phyloP scores from a whole-genome alignment of 2,888 invertebrate genomes.

The Ichneumon xanthorius region DNA sequence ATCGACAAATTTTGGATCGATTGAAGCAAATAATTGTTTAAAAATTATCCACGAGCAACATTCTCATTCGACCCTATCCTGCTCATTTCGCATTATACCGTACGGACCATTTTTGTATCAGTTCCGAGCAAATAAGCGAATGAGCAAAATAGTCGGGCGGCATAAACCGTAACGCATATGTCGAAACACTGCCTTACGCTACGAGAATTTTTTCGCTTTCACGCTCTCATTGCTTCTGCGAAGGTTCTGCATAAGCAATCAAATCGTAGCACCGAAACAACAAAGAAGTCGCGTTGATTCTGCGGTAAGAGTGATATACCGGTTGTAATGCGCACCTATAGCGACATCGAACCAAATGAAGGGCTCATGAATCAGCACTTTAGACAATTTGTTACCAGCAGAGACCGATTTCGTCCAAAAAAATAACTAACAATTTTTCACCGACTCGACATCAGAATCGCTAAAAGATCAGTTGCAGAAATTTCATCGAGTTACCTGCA shows the following conservation, averaged over 20 bases:
- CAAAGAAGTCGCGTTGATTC: constrained; percentile 56
- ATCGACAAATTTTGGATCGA: too few species aligned
- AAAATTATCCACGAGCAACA: too few species aligned
- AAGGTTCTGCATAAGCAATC: constrained; percentile 76
- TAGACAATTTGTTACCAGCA: too few species aligned
- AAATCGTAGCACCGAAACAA: constrained; percentile 48
- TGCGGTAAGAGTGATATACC: constrained; percentile 6
- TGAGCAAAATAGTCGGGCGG: constrained; percentile 48
- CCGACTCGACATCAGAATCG: not conserved
- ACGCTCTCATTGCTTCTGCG: constrained; percentile 82
- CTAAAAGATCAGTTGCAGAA: too few species aligned
- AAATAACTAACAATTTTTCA: not conserved
- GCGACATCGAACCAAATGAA: constrained; percentile 9
- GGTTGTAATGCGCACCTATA: not conserved
- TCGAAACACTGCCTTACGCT: constrained; percentile 71
- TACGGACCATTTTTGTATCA: constrained; percentile 20
- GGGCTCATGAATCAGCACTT: constrained; percentile 21
- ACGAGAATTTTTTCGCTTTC: constrained; percentile 79
- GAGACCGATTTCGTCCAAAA: too few species aligned
- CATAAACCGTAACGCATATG: constrained; percentile 68
- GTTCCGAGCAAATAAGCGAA: constrained; percentile 24
- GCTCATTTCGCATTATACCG: too few species aligned
- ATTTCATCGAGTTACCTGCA: too few species aligned
- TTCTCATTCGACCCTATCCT: too few species aligned
- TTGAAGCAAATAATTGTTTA: too few species aligned